phyloP scores from a whole-genome alignment of 2,113 vertebrate species.

The Mobula birostris region DNA sequence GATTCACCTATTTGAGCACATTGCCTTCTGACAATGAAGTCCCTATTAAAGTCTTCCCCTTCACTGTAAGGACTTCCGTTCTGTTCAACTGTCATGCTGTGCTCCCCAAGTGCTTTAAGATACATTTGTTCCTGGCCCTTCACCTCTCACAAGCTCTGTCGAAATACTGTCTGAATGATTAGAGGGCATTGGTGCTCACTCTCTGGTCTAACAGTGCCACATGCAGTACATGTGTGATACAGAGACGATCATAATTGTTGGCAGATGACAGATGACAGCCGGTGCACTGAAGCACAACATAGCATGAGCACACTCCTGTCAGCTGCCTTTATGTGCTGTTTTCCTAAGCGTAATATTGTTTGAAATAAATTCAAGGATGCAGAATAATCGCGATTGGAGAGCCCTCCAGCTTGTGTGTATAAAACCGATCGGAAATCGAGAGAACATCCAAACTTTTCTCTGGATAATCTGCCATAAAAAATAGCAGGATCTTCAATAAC shows the following conservation, averaged over 20 bases:
- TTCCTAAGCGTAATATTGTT: background rate
- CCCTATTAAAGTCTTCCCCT: no score
- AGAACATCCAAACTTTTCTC: background rate
- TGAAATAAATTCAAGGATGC: background rate
- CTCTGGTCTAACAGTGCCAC: background rate
- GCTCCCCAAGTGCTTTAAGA: no score
- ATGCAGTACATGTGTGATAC: background rate
- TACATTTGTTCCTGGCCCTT: no score
- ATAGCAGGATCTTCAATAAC: background rate
- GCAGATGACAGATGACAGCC: slow-evolving; percentile 19
- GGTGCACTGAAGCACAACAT: background rate
- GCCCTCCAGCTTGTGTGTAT: background rate
- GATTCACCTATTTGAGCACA: no score
- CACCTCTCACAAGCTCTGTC: background rate
- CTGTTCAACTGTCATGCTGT: no score
- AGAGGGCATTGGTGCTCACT: background rate
- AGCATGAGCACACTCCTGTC: no score
- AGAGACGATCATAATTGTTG: background rate
- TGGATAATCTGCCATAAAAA: background rate
- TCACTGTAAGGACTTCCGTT: no score
- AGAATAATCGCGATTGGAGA: background rate
- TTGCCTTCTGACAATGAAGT: no score
- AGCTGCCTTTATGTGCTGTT: background rate
- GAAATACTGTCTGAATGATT: background rate
- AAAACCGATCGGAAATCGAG: background rate